Percentiles rank a stretch among this genome's conserved stretches.
Evolutionary conservation across 2,797 vertebrate species (phyloP).

Genomic region (Urocyon cinereoargenteus): DNA sequence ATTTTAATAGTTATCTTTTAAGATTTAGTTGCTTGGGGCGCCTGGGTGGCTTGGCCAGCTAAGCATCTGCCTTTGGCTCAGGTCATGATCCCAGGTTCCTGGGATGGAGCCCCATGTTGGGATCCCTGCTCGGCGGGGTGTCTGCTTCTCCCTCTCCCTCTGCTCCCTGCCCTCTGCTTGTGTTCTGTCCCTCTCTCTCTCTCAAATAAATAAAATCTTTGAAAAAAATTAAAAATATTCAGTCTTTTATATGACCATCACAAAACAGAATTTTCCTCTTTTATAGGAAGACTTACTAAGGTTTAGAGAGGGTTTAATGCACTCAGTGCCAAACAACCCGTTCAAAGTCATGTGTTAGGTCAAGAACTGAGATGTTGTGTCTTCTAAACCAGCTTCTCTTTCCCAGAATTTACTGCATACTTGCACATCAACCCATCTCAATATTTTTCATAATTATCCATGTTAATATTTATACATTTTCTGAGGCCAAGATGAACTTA

Average conservation of each 20-base stretch:
- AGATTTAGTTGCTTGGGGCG: not conserved
- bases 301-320: not conserved
- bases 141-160: too few species aligned
- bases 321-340: not conserved
- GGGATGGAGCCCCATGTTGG: too few species aligned
- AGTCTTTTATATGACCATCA: not conserved
- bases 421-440: not conserved
- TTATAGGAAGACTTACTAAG: not conserved
- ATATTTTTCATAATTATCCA: not conserved
- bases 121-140: too few species aligned
- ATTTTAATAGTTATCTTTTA: not conserved
- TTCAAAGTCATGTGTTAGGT: not conserved
- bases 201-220: too few species aligned
- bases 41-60: too few species aligned
- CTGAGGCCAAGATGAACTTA: not conserved
- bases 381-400: not conserved
- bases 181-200: too few species aligned
- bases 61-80: too few species aligned
- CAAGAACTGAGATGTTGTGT: not conserved
- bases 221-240: too few species aligned
- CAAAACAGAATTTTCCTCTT: not conserved
- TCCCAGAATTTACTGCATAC: not conserved
- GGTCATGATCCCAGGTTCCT: too few species aligned
- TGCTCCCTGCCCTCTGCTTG: too few species aligned
- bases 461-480: not conserved